Percentiles rank a stretch among this genome's conserved stretches.
Conservation (phyloP, 2,797 vertebrate genomes). For the Parauchenoglanis ngamensis region DNA sequence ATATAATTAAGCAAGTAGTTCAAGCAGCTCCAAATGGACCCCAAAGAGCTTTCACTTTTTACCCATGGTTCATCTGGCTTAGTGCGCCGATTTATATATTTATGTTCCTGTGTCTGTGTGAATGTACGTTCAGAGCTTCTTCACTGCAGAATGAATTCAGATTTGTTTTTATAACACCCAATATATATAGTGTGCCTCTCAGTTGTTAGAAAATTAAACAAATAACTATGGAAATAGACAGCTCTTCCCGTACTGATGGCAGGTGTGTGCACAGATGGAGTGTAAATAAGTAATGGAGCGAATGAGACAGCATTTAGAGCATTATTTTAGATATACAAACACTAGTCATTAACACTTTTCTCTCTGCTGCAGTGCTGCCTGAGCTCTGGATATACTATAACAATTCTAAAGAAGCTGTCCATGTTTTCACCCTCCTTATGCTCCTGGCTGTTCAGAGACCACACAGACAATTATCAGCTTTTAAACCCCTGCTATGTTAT, state of each 20-base stretch:
- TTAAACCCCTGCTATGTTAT: neutral
- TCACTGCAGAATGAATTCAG: conserved; percentile 16
- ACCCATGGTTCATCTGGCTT: conserved; percentile 54
- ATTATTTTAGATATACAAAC: conserved; percentile 21
- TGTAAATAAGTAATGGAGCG: conserved; percentile 22
- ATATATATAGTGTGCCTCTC: neutral
- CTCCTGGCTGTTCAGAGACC: neutral
- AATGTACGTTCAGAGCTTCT: neutral
- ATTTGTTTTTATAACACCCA: conserved; percentile 6
- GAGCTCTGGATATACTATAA: neutral
- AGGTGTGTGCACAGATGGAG: conserved; percentile 31
- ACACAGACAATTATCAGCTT: neutral
- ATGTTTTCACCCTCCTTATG: neutral
- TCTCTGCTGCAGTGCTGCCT: neutral
- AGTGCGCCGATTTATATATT: conserved; percentile 54
- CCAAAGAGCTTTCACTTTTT: conserved; percentile 59
- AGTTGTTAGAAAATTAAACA: conserved; percentile 22
- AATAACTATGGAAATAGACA: conserved; percentile 15
- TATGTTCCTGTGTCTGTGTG: conserved; percentile 41
- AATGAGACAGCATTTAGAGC: conserved; percentile 48
- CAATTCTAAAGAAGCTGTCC: neutral
- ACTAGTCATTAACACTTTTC: neutral
- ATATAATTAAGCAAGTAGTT: conserved; percentile 73
- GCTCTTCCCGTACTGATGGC: neutral
- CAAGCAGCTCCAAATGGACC: conserved; percentile 72